phyloP scores from a whole-genome alignment of 1,140 invertebrate genomes.

The Calosoma granatense region DNA sequence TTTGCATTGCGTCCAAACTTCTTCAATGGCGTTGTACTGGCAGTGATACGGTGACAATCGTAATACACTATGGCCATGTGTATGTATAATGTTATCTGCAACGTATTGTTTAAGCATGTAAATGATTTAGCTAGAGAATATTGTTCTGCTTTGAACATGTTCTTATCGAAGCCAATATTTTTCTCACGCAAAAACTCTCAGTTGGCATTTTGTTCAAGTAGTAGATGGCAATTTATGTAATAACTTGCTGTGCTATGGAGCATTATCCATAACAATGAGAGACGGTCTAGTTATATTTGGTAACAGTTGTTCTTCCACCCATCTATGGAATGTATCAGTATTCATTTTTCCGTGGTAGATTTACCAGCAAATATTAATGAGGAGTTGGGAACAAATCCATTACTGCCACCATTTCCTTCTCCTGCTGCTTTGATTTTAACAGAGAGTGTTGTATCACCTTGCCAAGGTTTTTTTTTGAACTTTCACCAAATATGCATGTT shows the following conservation, averaged over 20 bases:
- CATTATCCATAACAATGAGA: not conserved
- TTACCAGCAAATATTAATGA: not conserved
- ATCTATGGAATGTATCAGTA: not conserved
- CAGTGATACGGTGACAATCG: constrained; percentile 31
- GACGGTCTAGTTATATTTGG: not conserved
- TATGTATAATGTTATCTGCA: constrained; percentile 20
- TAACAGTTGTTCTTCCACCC: not conserved
- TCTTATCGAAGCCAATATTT: not conserved
- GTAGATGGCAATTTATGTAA: not conserved
- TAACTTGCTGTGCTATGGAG: not conserved
- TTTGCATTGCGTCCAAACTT: constrained; percentile 25
- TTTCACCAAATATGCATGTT: not conserved
- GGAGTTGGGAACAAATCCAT: not conserved
- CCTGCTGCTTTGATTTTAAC: not conserved
- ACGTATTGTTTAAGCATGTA: constrained; percentile 15
- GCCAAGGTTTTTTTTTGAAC: not conserved
- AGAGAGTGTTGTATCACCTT: not conserved
- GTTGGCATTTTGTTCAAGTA: not conserved
- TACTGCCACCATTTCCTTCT: not conserved
- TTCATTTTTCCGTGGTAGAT: not conserved
- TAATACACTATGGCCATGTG: constrained; percentile 18
- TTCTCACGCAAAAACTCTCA: not conserved
- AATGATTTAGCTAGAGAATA: not conserved
- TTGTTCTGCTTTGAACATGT: not conserved
- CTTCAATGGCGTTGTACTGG: constrained; percentile 33